Conservation (phyloP, 2,888 invertebrate genomes). For the Polyommatus iphigenia region DNA sequence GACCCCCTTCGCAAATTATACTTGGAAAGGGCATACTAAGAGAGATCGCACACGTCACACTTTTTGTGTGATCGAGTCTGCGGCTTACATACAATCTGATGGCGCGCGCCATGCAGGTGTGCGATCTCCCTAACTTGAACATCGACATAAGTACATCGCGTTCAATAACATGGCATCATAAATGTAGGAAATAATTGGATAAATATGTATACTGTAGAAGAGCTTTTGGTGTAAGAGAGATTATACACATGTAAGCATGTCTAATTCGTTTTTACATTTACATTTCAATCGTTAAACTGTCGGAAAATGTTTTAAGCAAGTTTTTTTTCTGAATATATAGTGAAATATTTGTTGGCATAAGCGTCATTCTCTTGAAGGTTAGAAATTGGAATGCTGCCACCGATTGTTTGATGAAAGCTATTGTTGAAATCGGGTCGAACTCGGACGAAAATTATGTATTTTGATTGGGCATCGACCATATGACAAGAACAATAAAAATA, state of each 20-base stretch:
- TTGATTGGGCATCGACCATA: not conserved
- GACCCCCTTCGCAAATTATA: constrained; percentile 14
- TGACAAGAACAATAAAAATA: not conserved
- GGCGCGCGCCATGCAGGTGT: too few species aligned
- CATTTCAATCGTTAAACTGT: not conserved
- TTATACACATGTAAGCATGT: not conserved
- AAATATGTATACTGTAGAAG: not conserved
- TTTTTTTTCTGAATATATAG: not conserved
- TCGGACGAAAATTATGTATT: not conserved
- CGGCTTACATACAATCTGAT: too few species aligned
- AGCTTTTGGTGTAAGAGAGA: not conserved
- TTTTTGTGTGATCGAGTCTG: too few species aligned
- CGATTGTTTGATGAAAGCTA: constrained; percentile 18
- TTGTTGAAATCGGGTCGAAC: constrained; percentile 23
- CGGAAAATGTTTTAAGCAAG: not conserved
- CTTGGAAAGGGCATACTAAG: not conserved
- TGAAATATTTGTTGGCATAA: constrained; percentile 15
- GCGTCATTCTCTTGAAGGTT: constrained; percentile 10
- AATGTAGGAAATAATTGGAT: not conserved
- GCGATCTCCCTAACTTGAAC: too few species aligned
- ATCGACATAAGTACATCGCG: not conserved
- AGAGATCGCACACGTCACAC: too few species aligned
- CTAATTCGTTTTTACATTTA: not conserved
- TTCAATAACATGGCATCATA: not conserved
- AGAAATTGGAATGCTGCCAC: constrained; percentile 29